Base-by-base conservation (phyloP, 2,113 vertebrate species). In the Nothobranchius kuhntae region DNA sequence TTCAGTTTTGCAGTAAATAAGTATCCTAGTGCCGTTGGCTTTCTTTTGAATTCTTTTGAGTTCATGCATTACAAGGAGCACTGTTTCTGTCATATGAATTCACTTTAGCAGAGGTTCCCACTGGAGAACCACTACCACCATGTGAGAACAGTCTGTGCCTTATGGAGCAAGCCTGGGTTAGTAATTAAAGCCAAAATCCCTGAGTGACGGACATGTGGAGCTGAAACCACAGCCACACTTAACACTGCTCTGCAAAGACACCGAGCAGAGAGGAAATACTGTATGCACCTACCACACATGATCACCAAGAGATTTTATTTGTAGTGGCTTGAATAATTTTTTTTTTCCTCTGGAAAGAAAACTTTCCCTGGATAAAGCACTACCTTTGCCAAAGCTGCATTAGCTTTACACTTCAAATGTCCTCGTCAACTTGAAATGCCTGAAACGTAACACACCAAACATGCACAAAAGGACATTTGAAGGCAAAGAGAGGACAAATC, bases 131-230 rank as follows among this genome's bases (percentile, higher is more conserved):
- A 60, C 68, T 63, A 67, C 54, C 17, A 73, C 66, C 54, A 70
- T 73, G 77, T 77, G 62, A 85, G 82, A 86, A 82, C 68, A 67
- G 56, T 52, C 46, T 63, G 74, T 81, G 68, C 67, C 80, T 75
- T 54, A 56, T 57, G 53, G 66, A 81, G 64, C 64, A 84, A 77
- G 69, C 66, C 80, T 86, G 86, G 60, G 54, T 91, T 85, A 76
- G 76, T 78, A 86, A 82, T 89, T 87, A 86, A 83, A 84, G 78
- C 48, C 44, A 36, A 87, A 81, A 71, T 65, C 71, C 68, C 62
- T 52, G 17, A 76, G 61, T 81, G 73, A 83, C 71, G 68, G 48
- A 65, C 52, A 60, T 58, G 71, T 56, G 64, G 68, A 24, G 61
- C 26, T 62, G 66, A 44, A 83, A 65, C 51, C 42, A 51, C 62